These are phyloP conservation scores for Eubasilissa regina DNA, from an alignment of 1,140 invertebrate genomes.

Conservation along the genomic window DNA sequence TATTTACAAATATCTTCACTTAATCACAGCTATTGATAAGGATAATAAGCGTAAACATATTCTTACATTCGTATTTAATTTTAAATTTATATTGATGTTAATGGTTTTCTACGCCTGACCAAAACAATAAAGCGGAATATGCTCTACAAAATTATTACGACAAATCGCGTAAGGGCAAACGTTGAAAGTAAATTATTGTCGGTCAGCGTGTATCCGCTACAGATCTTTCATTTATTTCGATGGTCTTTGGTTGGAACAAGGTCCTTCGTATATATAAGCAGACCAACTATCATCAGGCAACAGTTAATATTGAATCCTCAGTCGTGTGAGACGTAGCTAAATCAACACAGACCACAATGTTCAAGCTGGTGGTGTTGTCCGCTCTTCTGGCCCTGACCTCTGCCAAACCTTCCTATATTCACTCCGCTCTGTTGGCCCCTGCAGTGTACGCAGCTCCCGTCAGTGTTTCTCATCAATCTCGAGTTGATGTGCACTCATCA, in stretches of 20 bases:
- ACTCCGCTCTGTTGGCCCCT: conserved; percentile 34
- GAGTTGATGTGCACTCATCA: conserved; percentile 64
- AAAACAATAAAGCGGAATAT: conserved; percentile 20
- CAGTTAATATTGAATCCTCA: conserved; percentile 45
- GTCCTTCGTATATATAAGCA: conserved; percentile 55
- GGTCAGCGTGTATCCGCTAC: conserved; percentile 41
- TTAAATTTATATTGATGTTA: too few species aligned
- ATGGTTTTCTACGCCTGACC: conserved; percentile 26
- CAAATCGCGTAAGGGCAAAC: conserved; percentile 31
- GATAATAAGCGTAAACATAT: too few species aligned
- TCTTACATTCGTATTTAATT: too few species aligned
- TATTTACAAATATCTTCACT: too few species aligned
- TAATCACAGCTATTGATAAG: too few species aligned
- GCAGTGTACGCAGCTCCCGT: conserved; percentile 59
- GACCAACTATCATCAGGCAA: conserved; percentile 5
- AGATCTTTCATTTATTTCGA: conserved; percentile 13
- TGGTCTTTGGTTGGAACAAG: conserved; percentile 5
- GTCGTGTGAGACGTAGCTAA: conserved; percentile 50
- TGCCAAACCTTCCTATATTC: conserved; percentile 49
- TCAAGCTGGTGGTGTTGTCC: conserved; percentile 74
- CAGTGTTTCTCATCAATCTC: conserved; percentile 66
- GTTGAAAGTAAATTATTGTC: conserved; percentile 41
- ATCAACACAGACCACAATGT: conserved; percentile 72
- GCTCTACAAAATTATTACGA: conserved; percentile 15
- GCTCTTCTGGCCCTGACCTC: conserved; percentile 61